These are phyloP conservation scores for Proctacanthus coquilletti DNA, from an alignment of 1,140 invertebrate genomes.

Conservation along the genomic window DNA sequence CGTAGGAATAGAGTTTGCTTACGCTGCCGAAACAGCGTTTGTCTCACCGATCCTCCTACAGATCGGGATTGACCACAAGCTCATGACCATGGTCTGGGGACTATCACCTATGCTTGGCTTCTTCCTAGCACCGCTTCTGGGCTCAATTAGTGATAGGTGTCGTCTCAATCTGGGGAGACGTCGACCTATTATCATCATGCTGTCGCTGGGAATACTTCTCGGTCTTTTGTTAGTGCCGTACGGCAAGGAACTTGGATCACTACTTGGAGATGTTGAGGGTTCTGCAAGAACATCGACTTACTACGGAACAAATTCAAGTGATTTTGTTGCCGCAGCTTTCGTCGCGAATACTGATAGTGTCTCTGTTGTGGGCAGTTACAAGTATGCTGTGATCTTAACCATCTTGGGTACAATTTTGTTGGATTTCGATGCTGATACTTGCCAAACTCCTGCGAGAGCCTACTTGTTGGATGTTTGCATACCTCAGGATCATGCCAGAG, in stretches of 20 bases:
- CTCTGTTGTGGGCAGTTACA: slow-evolving; percentile 9
- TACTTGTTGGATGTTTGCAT: slow-evolving; percentile 68
- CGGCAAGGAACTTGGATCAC: slow-evolving; percentile 48
- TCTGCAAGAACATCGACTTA: no score
- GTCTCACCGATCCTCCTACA: slow-evolving; percentile 68
- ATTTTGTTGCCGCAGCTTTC: no score
- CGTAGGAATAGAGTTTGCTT: slow-evolving; percentile 78
- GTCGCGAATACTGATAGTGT: no score
- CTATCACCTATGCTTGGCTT: slow-evolving; percentile 63
- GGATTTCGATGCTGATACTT: slow-evolving; percentile 74
- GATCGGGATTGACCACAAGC: slow-evolving; percentile 55
- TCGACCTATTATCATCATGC: slow-evolving; percentile 59
- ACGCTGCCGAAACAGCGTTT: slow-evolving; percentile 76
- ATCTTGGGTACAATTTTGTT: slow-evolving; percentile 66
- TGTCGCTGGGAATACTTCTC: slow-evolving; percentile 57
- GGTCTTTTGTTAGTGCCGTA: slow-evolving; percentile 56
- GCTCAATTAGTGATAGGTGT: slow-evolving; percentile 68
- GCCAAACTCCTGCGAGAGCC: slow-evolving; percentile 64
- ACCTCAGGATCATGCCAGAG: slow-evolving; percentile 62
- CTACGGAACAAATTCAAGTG: no score
- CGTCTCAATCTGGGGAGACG: slow-evolving; percentile 47
- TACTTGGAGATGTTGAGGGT: slow-evolving; percentile 42
- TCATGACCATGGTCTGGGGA: slow-evolving; percentile 70
- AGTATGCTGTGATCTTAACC: slow-evolving; percentile 52
- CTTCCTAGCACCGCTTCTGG: slow-evolving; percentile 62